These are phyloP conservation scores for Beaufortia kweichowensis DNA, from an alignment of 2,113 vertebrate species.

Conservation along the genomic window DNA sequence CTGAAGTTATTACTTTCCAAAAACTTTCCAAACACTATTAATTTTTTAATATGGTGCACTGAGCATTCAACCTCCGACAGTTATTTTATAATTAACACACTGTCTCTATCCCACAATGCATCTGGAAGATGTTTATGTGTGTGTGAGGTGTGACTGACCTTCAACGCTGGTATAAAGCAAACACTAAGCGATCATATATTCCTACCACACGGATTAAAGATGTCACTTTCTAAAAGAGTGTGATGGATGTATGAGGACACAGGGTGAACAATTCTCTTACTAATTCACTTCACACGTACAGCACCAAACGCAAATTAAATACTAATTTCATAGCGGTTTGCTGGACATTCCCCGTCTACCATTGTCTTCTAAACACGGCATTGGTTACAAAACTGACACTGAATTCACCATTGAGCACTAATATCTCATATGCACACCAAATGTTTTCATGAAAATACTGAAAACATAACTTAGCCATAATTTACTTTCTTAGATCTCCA, in stretches of 20 bases:
- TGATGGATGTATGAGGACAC: conserved; percentile 14
- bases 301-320: not conserved
- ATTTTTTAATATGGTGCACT: not conserved
- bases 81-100: not conserved
- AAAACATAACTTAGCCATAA: not conserved
- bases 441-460: not conserved
- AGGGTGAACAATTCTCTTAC: conserved; percentile 9
- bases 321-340: too few relatives aligned
- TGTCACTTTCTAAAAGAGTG: not conserved
- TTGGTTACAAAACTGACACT: too few relatives aligned
- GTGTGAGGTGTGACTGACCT: conserved; percentile 21
- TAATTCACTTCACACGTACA: conserved; percentile 5
- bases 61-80: too few relatives aligned
- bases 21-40: not conserved
- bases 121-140: conserved; percentile 10
- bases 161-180: conserved; percentile 32
- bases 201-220: not conserved
- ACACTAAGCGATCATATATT: not conserved
- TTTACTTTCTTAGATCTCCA: not conserved
- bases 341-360: too few relatives aligned
- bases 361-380: too few relatives aligned
- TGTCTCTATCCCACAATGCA: conserved; percentile 17
- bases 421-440: not conserved
- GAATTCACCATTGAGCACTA: not conserved
- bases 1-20: not conserved